Percentiles rank a stretch among this genome's conserved stretches.
These are phyloP conservation scores for Trisateles emortualis DNA, from an alignment of 2,888 invertebrate genomes.

Conservation along the genomic window DNA sequence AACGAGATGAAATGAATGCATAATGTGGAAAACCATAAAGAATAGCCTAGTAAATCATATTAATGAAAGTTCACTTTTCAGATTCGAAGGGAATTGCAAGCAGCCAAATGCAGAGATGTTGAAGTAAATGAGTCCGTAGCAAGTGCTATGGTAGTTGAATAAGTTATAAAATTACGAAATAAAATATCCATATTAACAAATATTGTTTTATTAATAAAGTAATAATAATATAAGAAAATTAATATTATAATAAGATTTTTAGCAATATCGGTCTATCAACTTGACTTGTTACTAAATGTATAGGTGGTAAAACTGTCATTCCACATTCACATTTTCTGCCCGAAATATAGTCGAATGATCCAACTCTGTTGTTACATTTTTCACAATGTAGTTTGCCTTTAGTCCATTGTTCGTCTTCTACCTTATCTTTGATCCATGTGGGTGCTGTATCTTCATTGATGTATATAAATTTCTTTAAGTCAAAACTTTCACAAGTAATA, in stretches of 20 bases:
- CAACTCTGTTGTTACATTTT: constrained; percentile 87
- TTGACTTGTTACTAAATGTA: constrained; percentile 89
- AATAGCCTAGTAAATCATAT: neutral
- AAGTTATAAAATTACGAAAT: constrained; percentile 29
- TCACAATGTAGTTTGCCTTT: constrained; percentile 90
- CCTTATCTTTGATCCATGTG: constrained; percentile 82
- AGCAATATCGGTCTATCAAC: constrained; percentile 80
- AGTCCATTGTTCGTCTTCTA: constrained; percentile 88
- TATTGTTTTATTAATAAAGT: constrained; percentile 17
- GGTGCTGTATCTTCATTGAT: constrained; percentile 87
- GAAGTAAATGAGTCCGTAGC: constrained; percentile 81
- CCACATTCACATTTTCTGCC: constrained; percentile 89
- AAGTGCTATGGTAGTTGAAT: constrained; percentile 73
- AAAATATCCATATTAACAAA: constrained; percentile 5
- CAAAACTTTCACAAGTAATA: constrained; percentile 64
- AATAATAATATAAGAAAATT: neutral
- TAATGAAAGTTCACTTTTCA: constrained; percentile 64
- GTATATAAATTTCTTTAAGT: constrained; percentile 75
- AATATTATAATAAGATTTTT: constrained; percentile 3
- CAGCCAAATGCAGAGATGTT: constrained; percentile 92
- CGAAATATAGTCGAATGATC: constrained; percentile 89
- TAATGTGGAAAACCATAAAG: no score
- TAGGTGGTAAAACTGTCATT: constrained; percentile 83
- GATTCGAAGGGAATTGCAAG: constrained; percentile 94
- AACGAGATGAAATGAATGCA: no score